Percentiles rank a stretch among this genome's conserved stretches.
Conservation (phyloP, 64 coral and sea anemone genomes). For the Actinia equina region DNA sequence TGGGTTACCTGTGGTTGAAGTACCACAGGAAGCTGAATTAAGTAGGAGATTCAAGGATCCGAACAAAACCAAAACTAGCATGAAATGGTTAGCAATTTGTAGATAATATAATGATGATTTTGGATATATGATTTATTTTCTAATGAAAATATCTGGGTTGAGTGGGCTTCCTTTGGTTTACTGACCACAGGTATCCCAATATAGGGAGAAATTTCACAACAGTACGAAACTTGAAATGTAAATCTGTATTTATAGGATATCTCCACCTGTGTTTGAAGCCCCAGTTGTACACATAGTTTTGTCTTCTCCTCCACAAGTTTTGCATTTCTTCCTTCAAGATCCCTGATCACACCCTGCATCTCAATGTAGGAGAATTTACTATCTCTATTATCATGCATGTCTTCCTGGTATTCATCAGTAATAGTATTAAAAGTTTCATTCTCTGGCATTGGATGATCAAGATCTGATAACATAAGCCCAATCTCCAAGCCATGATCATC, state of each 20-base stretch:
- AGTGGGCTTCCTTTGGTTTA: background rate
- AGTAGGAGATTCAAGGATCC: background rate
- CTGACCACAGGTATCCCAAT: conserved; percentile 1
- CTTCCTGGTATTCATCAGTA: background rate
- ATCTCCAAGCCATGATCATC: background rate
- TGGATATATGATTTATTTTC: too few relatives aligned
- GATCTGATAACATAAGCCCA: background rate
- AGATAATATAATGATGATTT: too few relatives aligned
- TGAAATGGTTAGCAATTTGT: too few relatives aligned
- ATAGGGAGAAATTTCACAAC: background rate
- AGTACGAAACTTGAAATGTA: background rate
- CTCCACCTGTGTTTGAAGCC: conserved; percentile 49
- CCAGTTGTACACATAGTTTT: conserved; percentile 58
- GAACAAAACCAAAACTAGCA: background rate
- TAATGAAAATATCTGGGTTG: too few relatives aligned
- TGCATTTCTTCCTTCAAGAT: conserved; percentile 55
- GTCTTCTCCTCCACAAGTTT: conserved; percentile 69
- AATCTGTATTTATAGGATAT: background rate
- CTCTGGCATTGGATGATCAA: background rate
- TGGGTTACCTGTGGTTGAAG: background rate
- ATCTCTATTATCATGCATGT: background rate
- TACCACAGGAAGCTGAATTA: background rate
- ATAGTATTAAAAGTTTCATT: background rate
- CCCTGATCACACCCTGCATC: conserved; percentile 34
- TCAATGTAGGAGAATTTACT: background rate